These are phyloP conservation scores for Ophiodon elongatus DNA, from an alignment of 2,113 vertebrate genomes.

Conservation along the genomic window DNA sequence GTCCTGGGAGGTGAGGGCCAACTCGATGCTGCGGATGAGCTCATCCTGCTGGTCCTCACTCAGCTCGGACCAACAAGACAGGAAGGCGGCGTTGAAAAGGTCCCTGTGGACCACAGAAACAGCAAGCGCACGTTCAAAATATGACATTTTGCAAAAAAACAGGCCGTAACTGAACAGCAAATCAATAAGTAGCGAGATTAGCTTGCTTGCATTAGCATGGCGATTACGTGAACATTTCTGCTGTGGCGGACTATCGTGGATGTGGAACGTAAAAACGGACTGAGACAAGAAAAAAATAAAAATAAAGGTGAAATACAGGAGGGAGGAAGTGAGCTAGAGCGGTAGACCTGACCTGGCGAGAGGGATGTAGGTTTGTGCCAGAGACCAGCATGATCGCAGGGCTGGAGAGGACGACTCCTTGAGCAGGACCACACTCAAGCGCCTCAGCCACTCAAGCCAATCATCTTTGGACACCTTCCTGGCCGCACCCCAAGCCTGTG, in stretches of 20 bases:
- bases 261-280: neutral
- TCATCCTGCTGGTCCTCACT: constrained; percentile 99
- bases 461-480: constrained; percentile 99
- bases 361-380: constrained; percentile 98
- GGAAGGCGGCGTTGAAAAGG: constrained; percentile 97
- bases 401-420: constrained; percentile 98
- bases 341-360: constrained; percentile 89
- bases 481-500: constrained; percentile 97
- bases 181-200: neutral
- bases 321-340: neutral
- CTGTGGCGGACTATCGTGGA: neutral
- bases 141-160: neutral
- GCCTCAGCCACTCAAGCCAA: constrained; percentile 97
- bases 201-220: neutral
- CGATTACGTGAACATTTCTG: neutral
- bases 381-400: constrained; percentile 96
- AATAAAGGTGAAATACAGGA: neutral
- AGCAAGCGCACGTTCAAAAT: neutral
- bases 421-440: constrained; percentile 95
- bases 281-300: neutral
- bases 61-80: constrained; percentile 98
- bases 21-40: constrained; percentile 96
- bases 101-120: constrained; percentile 84
- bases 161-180: neutral
- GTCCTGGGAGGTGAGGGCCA: constrained; percentile 97